These are phyloP conservation scores for Anagyrus pseudococci DNA, from an alignment of 2,888 invertebrate genomes.

Conservation along the genomic window DNA sequence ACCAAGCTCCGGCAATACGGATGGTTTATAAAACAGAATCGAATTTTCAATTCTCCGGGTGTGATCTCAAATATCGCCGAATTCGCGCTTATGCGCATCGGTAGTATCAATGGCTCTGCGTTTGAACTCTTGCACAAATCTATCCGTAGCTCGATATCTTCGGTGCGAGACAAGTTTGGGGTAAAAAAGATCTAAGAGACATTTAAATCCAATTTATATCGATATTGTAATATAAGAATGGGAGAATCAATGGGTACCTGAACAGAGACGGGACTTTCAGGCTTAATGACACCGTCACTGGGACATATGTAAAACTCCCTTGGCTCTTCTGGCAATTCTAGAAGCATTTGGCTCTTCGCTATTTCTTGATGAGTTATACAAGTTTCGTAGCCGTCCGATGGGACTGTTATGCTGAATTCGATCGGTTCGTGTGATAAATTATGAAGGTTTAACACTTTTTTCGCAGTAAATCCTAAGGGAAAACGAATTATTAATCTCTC, in stretches of 20 bases:
- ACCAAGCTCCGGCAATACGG: constrained; percentile 64
- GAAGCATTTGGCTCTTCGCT: constrained; percentile 59
- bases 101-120: constrained; percentile 65
- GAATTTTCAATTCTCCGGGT: constrained; percentile 65
- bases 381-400: constrained; percentile 66
- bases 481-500: background rate
- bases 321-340: constrained; percentile 63
- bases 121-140: constrained; percentile 67
- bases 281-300: constrained; percentile 61
- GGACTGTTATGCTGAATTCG: constrained; percentile 63
- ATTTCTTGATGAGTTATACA: constrained; percentile 64
- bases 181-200: constrained; percentile 64
- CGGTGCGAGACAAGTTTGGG: constrained; percentile 65
- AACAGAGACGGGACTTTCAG: constrained; percentile 64
- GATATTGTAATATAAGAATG: background rate
- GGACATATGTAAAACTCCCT: constrained; percentile 67
- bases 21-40: constrained; percentile 69
- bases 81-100: constrained; percentile 64
- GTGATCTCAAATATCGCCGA: constrained; percentile 64
- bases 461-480: constrained; percentile 63
- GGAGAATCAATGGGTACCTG: background rate
- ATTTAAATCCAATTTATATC: background rate
- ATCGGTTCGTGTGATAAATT: constrained; percentile 68
- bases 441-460: constrained; percentile 62
- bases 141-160: constrained; percentile 63